phyloP scores from a whole-genome alignment of 2,888 invertebrate species.

The Harpalus rufipes region DNA sequence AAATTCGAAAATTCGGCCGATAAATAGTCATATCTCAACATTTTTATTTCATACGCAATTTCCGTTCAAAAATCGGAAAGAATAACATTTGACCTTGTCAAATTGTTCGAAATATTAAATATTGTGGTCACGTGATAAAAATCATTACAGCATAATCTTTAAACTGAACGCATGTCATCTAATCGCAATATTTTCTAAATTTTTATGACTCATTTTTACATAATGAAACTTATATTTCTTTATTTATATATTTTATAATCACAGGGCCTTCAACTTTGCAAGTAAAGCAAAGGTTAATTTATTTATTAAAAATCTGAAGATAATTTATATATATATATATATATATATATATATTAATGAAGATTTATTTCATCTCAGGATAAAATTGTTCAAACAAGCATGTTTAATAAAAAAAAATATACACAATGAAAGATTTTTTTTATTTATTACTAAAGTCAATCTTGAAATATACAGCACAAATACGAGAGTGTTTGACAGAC shows the following conservation, averaged over 20 bases:
- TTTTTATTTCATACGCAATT: slow-evolving; percentile 20
- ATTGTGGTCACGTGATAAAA: slow-evolving; percentile 12
- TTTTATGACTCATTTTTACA: slow-evolving; percentile 40
- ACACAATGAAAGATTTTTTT: background rate
- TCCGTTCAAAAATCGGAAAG: background rate
- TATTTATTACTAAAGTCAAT: background rate
- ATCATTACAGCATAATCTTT: background rate
- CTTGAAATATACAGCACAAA: background rate
- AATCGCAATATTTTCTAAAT: slow-evolving; percentile 25
- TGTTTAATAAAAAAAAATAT: background rate
- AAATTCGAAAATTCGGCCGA: background rate
- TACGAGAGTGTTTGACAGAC: too few relatives aligned
- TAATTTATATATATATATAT: too few relatives aligned
- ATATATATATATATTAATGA: too few relatives aligned
- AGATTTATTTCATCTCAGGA: slow-evolving; percentile 21
- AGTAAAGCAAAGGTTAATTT: slow-evolving; percentile 37
- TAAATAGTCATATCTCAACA: background rate
- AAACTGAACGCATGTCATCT: background rate
- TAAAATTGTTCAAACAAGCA: background rate
- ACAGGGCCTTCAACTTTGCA: slow-evolving; percentile 49
- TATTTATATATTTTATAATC: slow-evolving; percentile 30
- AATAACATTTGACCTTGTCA: slow-evolving; percentile 7
- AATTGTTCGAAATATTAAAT: slow-evolving; percentile 15
- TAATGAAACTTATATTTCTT: slow-evolving; percentile 9
- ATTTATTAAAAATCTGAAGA: slow-evolving; percentile 28